A percentile compares a stretch with the other conserved stretches of the same genome.
Evolutionary conservation across 1,140 invertebrate species (phyloP).

Genomic region (Eufriesea mexicana): DNA sequence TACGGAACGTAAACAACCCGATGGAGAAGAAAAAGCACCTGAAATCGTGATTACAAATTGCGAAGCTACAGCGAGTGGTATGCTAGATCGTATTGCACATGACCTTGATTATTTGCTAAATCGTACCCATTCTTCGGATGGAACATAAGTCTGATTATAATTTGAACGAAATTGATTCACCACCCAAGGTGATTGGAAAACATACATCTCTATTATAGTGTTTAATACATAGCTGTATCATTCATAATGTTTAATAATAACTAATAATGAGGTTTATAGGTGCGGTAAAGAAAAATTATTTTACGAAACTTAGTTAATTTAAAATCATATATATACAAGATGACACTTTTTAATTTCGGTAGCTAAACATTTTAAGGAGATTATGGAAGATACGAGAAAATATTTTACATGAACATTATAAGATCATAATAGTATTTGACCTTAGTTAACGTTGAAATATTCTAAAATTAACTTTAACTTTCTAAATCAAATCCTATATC

Average conservation of each 20-base stretch:
- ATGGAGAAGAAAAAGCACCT: conserved; percentile 78
- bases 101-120: conserved; percentile 90
- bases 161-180: neutral
- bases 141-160: conserved; percentile 12
- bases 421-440: no score
- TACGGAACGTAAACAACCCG: conserved; percentile 77
- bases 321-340: neutral
- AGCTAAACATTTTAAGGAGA: no score
- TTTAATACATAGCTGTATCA: no score
- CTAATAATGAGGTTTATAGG: neutral
- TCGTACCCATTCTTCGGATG: conserved; percentile 77
- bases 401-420: no score
- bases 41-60: conserved; percentile 71
- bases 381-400: no score
- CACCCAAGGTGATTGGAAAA: neutral
- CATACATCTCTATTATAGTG: neutral
- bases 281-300: neutral
- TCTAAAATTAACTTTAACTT: no score
- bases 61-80: conserved; percentile 79
- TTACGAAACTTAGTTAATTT: neutral
- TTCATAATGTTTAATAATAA: neutral
- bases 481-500: no score
- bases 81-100: conserved; percentile 88
- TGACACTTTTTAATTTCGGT: no score
- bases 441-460: no score